These are phyloP conservation scores for Drosophila anceps DNA, from an alignment of 2,888 invertebrate species.

Conservation along the genomic window DNA sequence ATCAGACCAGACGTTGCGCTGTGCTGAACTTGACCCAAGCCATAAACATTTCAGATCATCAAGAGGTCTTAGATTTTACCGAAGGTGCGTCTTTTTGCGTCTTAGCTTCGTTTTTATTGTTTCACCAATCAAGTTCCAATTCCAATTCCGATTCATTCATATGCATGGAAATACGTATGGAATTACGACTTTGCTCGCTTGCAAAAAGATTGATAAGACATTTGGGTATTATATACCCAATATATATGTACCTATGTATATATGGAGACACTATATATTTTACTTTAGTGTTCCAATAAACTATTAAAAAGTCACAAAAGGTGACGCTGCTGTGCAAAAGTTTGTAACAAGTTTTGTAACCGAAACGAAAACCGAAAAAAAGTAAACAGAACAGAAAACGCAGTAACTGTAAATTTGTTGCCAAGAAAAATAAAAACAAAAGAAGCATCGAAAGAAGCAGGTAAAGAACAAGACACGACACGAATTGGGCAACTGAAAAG, in stretches of 20 bases:
- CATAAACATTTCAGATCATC: slow-evolving; percentile 29
- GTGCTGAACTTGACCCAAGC: slow-evolving; percentile 44
- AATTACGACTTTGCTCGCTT: not conserved
- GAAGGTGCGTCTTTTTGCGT: slow-evolving; percentile 10
- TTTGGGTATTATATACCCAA: not conserved
- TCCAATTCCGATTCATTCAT: slow-evolving; percentile 19
- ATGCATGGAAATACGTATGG: not conserved
- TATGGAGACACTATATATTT: slow-evolving; percentile 24
- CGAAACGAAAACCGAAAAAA: slow-evolving; percentile 13
- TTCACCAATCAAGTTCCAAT: slow-evolving; percentile 2
- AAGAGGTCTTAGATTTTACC: slow-evolving; percentile 8
- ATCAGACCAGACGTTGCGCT: slow-evolving; percentile 9
- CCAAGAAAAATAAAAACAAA: slow-evolving; percentile 40
- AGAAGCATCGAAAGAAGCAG: slow-evolving; percentile 16
- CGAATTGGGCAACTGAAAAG: slow-evolving; percentile 49
- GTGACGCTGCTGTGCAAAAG: slow-evolving; percentile 39
- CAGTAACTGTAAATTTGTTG: slow-evolving; percentile 57
- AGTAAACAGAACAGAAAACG: slow-evolving; percentile 15
- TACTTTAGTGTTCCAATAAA: slow-evolving; percentile 21
- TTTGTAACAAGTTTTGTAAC: slow-evolving; percentile 48
- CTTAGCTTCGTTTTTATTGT: not conserved
- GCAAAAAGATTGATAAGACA: slow-evolving; percentile 1
- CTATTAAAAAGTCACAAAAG: slow-evolving; percentile 45
- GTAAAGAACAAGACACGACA: slow-evolving; percentile 35
- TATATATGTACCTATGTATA: too few relatives aligned